Conservation (phyloP, 2,888 invertebrate species). For the Trichacis sp. region DNA sequence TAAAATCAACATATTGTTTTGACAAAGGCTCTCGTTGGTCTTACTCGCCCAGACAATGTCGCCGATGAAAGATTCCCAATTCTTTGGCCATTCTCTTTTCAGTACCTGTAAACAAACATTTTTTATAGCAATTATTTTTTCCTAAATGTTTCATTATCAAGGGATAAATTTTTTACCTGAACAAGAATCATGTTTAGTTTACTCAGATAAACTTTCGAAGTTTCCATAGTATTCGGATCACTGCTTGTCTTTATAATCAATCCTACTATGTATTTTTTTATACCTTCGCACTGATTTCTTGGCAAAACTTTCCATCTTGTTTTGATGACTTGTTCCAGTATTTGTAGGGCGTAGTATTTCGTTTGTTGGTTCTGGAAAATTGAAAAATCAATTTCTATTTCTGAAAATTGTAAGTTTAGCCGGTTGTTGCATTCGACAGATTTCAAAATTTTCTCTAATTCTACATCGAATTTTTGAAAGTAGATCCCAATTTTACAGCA, state of each 20-base stretch:
- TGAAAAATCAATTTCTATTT: neutral
- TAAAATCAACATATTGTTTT: slow-evolving; percentile 99
- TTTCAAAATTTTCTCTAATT: no score
- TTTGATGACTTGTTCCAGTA: slow-evolving; percentile 98
- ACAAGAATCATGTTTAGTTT: slow-evolving; percentile 99
- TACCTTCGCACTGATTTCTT: slow-evolving; percentile 98
- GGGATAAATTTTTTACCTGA: slow-evolving; percentile 76
- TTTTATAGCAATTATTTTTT: no score
- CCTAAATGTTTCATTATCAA: no score
- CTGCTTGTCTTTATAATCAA: slow-evolving; percentile 98
- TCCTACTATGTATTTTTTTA: slow-evolving; percentile 98
- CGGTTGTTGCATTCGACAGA: no score
- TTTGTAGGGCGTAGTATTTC: slow-evolving; percentile 99
- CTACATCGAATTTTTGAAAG: no score
- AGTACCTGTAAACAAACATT: slow-evolving; percentile 84
- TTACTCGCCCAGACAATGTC: slow-evolving; percentile 99
- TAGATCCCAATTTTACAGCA: no score
- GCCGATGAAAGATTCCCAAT: slow-evolving; percentile 99
- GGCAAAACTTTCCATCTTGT: slow-evolving; percentile 99
- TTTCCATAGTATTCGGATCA: slow-evolving; percentile 88
- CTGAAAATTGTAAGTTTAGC: no score
- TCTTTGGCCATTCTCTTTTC: slow-evolving; percentile 99
- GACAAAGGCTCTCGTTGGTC: slow-evolving; percentile 98
- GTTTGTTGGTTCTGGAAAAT: slow-evolving; percentile 89
- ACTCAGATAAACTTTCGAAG: slow-evolving; percentile 95